A percentile compares a stretch with the other conserved stretches of the same genome.
These are phyloP conservation scores for Siniperca undulata DNA, from an alignment of 2,797 vertebrate genomes.

Conservation along the genomic window DNA sequence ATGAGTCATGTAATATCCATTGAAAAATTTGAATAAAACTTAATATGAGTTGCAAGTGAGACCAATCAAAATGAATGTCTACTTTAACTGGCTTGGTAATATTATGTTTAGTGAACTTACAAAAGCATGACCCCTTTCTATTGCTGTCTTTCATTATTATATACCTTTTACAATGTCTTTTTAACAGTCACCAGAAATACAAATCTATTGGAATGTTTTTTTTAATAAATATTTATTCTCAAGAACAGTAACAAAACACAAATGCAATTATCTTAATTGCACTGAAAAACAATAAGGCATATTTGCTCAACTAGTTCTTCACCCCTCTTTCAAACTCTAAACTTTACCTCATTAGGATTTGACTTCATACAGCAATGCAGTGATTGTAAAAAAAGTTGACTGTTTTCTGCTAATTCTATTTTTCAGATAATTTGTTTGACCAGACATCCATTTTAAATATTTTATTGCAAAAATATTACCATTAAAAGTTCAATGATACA, in stretches of 20 bases:
- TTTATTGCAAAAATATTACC: slow-evolving; percentile 85
- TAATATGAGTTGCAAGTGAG: neutral
- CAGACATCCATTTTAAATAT: slow-evolving; percentile 66
- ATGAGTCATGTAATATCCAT: slow-evolving; percentile 26
- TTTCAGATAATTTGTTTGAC: slow-evolving; percentile 63
- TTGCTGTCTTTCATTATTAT: neutral
- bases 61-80: slow-evolving; percentile 40
- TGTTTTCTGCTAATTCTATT: slow-evolving; percentile 47
- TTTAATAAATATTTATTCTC: slow-evolving; percentile 85
- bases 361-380: slow-evolving; percentile 57
- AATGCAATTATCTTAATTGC: slow-evolving; percentile 78
- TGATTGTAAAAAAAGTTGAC: slow-evolving; percentile 51
- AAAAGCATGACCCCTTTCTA: neutral
- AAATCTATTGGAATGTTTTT: slow-evolving; percentile 74
- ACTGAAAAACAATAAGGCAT: slow-evolving; percentile 84
- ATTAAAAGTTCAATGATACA: slow-evolving; percentile 83
- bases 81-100: slow-evolving; percentile 15
- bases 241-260: slow-evolving; percentile 84
- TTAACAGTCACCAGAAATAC: slow-evolving; percentile 30
- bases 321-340: slow-evolving; percentile 49
- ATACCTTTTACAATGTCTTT: neutral
- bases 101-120: neutral
- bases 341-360: slow-evolving; percentile 29
- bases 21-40: slow-evolving; percentile 1
- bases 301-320: slow-evolving; percentile 67